Percentiles rank a stretch among this genome's conserved stretches.
Conservation (phyloP, 2,797 vertebrate genomes). For the Myotis daubentonii region DNA sequence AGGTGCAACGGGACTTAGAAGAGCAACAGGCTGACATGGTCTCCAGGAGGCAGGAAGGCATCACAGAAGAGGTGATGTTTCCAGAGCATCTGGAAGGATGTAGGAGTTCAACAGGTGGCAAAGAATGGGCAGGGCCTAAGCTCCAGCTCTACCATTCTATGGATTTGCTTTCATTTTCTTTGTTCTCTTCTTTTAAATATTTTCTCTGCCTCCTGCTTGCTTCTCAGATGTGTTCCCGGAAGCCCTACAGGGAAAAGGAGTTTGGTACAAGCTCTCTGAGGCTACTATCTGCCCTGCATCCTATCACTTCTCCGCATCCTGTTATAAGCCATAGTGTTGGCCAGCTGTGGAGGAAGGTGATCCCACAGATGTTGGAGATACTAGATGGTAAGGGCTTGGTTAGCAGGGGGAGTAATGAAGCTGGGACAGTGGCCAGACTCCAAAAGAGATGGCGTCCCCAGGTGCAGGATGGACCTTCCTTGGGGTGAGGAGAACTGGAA, state of each 20-base stretch:
- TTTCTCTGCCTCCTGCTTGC: neutral
- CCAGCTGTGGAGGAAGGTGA: constrained; percentile 1
- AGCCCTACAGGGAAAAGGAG: neutral
- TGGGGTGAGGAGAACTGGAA: neutral
- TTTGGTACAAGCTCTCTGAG: constrained; percentile 8
- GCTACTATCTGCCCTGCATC: neutral
- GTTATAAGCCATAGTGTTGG: neutral
- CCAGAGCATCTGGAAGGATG: too few relatives aligned
- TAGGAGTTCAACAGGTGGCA: neutral
- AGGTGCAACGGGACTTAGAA: too few relatives aligned
- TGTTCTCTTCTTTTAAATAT: neutral
- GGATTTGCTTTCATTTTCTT: neutral
- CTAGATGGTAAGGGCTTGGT: constrained; percentile 1
- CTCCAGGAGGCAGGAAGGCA: too few relatives aligned
- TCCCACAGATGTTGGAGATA: constrained; percentile 28
- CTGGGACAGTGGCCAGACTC: neutral
- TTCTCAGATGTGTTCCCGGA: constrained; percentile 23
- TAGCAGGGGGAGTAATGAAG: neutral
- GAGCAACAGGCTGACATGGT: too few relatives aligned
- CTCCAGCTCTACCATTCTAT: neutral
- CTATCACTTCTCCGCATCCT: constrained; percentile 13
- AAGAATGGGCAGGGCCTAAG: neutral
- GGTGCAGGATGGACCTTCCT: neutral
- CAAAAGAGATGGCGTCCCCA: neutral
- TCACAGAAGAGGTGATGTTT: too few relatives aligned